Evolutionary conservation across 2,888 invertebrate species (phyloP).

Genomic region (Acronicta leporina): DNA sequence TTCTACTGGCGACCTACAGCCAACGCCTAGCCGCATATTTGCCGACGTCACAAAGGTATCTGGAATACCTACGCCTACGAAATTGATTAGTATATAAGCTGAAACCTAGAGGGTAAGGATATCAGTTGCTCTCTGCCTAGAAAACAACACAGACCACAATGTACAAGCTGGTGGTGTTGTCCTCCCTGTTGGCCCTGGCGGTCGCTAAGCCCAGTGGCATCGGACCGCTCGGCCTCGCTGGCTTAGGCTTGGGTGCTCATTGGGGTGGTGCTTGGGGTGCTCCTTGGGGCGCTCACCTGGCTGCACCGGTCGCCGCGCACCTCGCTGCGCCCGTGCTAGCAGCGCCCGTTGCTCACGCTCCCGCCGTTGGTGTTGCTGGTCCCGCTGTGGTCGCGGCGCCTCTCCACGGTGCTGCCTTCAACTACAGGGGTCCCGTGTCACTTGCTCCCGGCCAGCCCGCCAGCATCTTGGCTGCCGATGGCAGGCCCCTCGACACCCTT

Average conservation of each 20-base stretch:
- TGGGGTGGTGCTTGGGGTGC: constrained; percentile 69
- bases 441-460: constrained; percentile 84
- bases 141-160: constrained; percentile 88
- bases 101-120: constrained; percentile 64
- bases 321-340: constrained; percentile 60
- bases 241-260: constrained; percentile 56
- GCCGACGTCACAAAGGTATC: constrained; percentile 81
- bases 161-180: constrained; percentile 90
- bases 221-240: constrained; percentile 52
- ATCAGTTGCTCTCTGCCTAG: constrained; percentile 78
- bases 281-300: constrained; percentile 57
- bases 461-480: constrained; percentile 80
- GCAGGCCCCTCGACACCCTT: constrained; percentile 84
- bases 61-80: constrained; percentile 81
- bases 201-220: constrained; percentile 82
- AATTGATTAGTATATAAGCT: constrained; percentile 80
- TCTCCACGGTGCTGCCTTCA: constrained; percentile 70
- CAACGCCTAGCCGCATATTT: constrained; percentile 80
- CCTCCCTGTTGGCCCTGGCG: constrained; percentile 89
- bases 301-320: constrained; percentile 52
- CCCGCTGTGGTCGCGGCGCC: constrained; percentile 69
- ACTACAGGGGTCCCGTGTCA: constrained; percentile 83
- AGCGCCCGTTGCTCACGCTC: constrained; percentile 60
- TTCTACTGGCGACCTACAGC: constrained; percentile 65
- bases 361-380: constrained; percentile 62